phyloP scores from a whole-genome alignment of 2,797 vertebrate genomes.

The Chromis chromis region DNA sequence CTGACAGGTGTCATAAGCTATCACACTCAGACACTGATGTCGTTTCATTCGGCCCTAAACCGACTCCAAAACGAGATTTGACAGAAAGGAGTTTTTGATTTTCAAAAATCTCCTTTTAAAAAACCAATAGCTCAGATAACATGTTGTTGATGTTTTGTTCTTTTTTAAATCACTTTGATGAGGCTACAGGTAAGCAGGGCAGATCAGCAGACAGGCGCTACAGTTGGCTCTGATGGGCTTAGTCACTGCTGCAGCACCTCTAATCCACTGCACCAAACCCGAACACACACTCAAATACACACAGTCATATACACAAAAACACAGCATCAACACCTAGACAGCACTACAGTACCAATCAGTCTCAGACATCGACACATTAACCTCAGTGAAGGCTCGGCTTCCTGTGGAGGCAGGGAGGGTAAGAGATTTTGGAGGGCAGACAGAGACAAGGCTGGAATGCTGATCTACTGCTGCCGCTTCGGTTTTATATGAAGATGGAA shows the following conservation, averaged over 20 bases:
- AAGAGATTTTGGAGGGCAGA: slow-evolving; percentile 63
- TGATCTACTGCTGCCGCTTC: slow-evolving; percentile 56
- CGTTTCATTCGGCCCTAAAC: background rate
- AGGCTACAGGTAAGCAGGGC: slow-evolving; percentile 19
- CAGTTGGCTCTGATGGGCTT: slow-evolving; percentile 53
- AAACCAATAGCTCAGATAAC: background rate
- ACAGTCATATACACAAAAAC: slow-evolving; percentile 22
- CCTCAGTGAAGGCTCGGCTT: slow-evolving; percentile 45
- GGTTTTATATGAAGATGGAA: slow-evolving; percentile 47
- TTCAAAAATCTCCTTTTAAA: background rate
- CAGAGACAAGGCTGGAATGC: slow-evolving; percentile 57
- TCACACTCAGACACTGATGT: background rate
- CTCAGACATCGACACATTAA: slow-evolving; percentile 58
- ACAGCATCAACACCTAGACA: slow-evolving; percentile 18
- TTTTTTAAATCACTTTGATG: slow-evolving; percentile 34
- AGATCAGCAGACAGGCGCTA: slow-evolving; percentile 49
- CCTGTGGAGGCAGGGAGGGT: slow-evolving; percentile 23
- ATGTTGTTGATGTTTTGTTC: slow-evolving; percentile 11
- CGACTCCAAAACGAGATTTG: background rate
- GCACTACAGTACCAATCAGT: slow-evolving; percentile 34
- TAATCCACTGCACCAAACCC: slow-evolving; percentile 71
- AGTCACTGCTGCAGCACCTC: slow-evolving; percentile 62
- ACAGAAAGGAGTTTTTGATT: background rate
- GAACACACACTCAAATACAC: slow-evolving; percentile 27
- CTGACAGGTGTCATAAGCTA: background rate